A percentile compares a stretch with the other conserved stretches of the same genome.
Conservation (phyloP, 2,888 invertebrate genomes). For the Tenthredo notha region DNA sequence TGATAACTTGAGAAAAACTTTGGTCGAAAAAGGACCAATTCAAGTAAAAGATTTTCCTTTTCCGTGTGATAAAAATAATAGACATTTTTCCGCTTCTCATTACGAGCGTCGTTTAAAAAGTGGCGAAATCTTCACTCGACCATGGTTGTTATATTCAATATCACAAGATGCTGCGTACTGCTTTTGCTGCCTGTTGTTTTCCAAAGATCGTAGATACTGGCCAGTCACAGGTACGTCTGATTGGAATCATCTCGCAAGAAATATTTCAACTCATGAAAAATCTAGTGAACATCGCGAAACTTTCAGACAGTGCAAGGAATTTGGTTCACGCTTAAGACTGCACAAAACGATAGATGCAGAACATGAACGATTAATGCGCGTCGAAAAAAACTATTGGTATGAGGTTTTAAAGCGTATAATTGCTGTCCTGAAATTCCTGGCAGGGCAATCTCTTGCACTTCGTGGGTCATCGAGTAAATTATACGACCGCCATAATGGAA, state of each 20-base stretch:
- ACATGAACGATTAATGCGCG: conserved; percentile 46
- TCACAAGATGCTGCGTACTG: conserved; percentile 56
- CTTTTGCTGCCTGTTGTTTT: conserved; percentile 59
- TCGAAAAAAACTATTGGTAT: conserved; percentile 57
- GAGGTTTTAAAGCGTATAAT: conserved; percentile 56
- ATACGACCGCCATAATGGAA: conserved; percentile 56
- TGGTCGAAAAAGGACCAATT: conserved; percentile 54
- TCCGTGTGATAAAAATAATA: conserved; percentile 57
- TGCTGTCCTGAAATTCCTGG: conserved; percentile 58
- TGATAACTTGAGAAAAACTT: conserved; percentile 51
- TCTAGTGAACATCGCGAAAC: conserved; percentile 52
- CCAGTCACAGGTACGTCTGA: conserved; percentile 55
- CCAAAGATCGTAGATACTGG: conserved; percentile 50
- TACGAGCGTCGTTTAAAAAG: conserved; percentile 56
- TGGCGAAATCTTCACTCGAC: conserved; percentile 55
- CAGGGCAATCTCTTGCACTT: conserved; percentile 56
- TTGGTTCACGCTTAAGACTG: conserved; percentile 54
- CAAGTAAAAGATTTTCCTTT: conserved; percentile 55
- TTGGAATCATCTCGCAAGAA: conserved; percentile 57
- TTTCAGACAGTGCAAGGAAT: conserved; percentile 57
- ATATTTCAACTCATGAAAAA: conserved; percentile 57
- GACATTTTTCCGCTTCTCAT: conserved; percentile 56
- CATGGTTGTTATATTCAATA: conserved; percentile 57
- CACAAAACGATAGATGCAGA: conserved; percentile 57
- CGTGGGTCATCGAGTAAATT: conserved; percentile 58